Base-by-base conservation (phyloP, 2,888 invertebrate species). In the Parapristionchus giblindavisi region DNA sequence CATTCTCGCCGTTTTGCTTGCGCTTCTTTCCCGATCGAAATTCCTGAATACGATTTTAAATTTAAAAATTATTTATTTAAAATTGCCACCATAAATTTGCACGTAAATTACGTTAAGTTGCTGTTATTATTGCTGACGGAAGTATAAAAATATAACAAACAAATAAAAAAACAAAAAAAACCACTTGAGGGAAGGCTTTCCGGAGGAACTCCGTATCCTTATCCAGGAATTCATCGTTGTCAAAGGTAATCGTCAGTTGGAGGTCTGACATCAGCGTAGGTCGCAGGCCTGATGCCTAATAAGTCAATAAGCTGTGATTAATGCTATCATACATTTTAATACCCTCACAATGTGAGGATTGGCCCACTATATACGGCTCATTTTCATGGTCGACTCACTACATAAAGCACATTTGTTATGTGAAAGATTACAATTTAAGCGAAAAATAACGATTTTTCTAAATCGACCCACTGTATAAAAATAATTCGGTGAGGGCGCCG, bases 231-330 rank as follows among this genome's bases (percentile, higher is more conserved):
- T 87, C 87, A 48, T 85, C 81, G 72, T 87, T 84, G 36, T 80
- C 82, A 56, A 87, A 83, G 4, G 83, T 80, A 38, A 87, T 84
- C 56, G 84, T 86, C 61, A 87, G 58, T 52, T 79, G 82, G 3
- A 87, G 79, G 72, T 87, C 85, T 0, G 87, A 87, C 40, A 75
- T 61, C 2, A 87, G 76, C 17, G 86, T 84, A 8, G 85, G 85
- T 1, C 84, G 76, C 32, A 85, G 77, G 32, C 83, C 82, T n/a
- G 83, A 82, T 8, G 80, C 82, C 86, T 87, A 74, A 14, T 14
- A 43, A 43, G 8, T 43, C 8, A 43, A 43, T 14, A 43, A 43
- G 17, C 17, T 14, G 43, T 43, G 17, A 14, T 43, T 17, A 43
- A 43, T 43, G 17, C 8, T 43, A 43, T 14, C 17, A 43, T 43